These are phyloP conservation scores for Cervus canadensis DNA, from an alignment of 2,113 vertebrate species.

Conservation along the genomic window DNA sequence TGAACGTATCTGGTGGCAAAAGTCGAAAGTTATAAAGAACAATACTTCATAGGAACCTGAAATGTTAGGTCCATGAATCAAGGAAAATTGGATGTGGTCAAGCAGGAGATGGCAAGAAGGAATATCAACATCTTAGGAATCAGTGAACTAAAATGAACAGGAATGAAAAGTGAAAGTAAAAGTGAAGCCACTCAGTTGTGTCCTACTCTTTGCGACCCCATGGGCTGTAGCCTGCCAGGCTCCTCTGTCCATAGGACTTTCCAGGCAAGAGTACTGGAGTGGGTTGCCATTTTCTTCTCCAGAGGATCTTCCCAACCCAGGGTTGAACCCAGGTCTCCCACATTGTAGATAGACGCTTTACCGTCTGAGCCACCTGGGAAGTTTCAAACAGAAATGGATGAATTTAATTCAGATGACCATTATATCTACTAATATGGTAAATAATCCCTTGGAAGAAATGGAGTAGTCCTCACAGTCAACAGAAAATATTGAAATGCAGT, in stretches of 20 bases:
- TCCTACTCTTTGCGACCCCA: accelerated
- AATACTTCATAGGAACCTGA: not conserved
- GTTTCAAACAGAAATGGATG: not conserved
- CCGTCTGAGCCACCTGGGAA: not conserved
- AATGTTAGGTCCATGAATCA: not conserved
- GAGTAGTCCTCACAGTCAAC: not conserved
- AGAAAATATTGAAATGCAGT: not conserved
- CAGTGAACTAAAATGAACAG: not conserved
- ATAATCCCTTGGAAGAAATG: not conserved
- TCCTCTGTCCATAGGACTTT: not conserved
- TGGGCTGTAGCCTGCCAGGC: not conserved
- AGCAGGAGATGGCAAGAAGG: not conserved
- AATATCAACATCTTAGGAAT: not conserved
- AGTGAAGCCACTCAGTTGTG: not conserved
- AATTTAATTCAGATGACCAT: not conserved
- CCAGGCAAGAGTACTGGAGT: not conserved
- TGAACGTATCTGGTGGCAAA: not conserved
- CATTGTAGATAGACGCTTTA: not conserved
- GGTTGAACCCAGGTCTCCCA: not conserved
- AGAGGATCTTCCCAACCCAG: not conserved
- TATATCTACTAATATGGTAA: not conserved
- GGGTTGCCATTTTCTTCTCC: not conserved
- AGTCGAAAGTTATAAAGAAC: not conserved
- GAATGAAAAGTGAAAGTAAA: not conserved
- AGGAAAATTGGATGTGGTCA: not conserved